Base-by-base conservation (phyloP, 2,113 vertebrate genomes). In the Salminus brasiliensis region DNA sequence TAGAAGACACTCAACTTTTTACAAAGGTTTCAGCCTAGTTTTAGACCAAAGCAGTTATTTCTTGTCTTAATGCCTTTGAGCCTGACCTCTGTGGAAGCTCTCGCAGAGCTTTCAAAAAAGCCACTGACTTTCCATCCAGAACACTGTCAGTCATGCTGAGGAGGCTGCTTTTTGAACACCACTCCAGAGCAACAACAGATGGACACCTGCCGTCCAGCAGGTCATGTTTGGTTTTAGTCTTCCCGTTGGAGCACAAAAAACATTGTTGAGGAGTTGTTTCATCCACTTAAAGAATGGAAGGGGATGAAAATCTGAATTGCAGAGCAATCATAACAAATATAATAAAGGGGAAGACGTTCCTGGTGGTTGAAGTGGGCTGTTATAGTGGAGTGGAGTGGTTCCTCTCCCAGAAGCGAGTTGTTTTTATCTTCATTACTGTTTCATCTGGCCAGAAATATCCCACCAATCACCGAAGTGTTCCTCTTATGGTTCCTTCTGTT, bases 361-460 rank as follows among this genome's bases (percentile, higher is more conserved):
- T 69, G 10, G 45, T 32, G 53, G 68, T 34, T 77, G 25, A 60
- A 70, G 67, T 34, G 29, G 52, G 27, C 29, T 78, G 34, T 60
- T 15, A 36, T 23, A 32, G 15, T 1, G 23, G 7, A 67, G 47
- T 18, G 12, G 23, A 27, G 27, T 53, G n/a, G 27, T 65, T 23
- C 27, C 13, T 63, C 29, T n/a, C 59, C 62, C 59, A n/a, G 29
- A 75, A 53, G 65, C 16, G 65, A 59, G 52, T 68, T 25, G 4
- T 39, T 70, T 78, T 71, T 36, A 63, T 63, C 76, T 29, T 72
- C 41, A 63, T 63, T 71, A 60, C 29, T 59, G 76, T 60, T 78
- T 70, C 12, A 70, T 47, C n/a, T 18, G 63, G 53, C n/a, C 25
- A 3, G 36, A 36, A 66, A 66, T 3, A 30, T 69, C 52, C 53